Conservation (phyloP, 2,888 invertebrate genomes). For the Lottia scabra region DNA sequence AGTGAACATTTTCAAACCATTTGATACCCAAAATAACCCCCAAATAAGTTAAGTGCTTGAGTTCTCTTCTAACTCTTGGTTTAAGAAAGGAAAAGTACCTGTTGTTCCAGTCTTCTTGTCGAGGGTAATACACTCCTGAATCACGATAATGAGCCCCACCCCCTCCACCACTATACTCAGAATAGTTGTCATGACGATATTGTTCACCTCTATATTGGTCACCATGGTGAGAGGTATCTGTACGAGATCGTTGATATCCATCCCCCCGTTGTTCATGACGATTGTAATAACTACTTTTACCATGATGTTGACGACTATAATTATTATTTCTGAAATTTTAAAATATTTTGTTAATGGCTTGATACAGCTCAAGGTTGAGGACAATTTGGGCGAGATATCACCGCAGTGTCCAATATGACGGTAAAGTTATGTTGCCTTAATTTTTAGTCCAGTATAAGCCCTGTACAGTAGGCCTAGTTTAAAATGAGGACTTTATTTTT, state of each 20-base stretch:
- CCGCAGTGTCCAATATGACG: no score
- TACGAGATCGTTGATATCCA: constrained; percentile 16
- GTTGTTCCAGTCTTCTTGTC: constrained; percentile 12
- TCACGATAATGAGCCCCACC: constrained; percentile 48
- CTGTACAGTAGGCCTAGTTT: no score
- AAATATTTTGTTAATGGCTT: no score
- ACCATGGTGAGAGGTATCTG: constrained; percentile 31
- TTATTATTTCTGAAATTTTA: constrained; percentile 21
- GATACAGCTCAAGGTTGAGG: no score
- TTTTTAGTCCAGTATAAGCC: no score
- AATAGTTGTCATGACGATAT: constrained; percentile 40
- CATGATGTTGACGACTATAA: constrained; percentile 19
- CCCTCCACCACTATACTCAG: constrained; percentile 35
- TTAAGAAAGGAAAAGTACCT: constrained; percentile 16
- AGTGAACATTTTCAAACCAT: no score
- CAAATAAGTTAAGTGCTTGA: no score
- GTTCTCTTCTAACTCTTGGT: no score
- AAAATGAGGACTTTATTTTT: no score
- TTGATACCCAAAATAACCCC: no score
- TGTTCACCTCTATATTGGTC: constrained; percentile 40
- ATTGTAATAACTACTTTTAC: constrained; percentile 34
- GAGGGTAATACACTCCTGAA: constrained; percentile 27
- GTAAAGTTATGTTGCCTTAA: no score
- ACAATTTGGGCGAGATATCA: no score
- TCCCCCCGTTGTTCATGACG: constrained; percentile 33